Base-by-base conservation (phyloP, 2,113 vertebrate genomes). In the Salvelinus fontinalis region DNA sequence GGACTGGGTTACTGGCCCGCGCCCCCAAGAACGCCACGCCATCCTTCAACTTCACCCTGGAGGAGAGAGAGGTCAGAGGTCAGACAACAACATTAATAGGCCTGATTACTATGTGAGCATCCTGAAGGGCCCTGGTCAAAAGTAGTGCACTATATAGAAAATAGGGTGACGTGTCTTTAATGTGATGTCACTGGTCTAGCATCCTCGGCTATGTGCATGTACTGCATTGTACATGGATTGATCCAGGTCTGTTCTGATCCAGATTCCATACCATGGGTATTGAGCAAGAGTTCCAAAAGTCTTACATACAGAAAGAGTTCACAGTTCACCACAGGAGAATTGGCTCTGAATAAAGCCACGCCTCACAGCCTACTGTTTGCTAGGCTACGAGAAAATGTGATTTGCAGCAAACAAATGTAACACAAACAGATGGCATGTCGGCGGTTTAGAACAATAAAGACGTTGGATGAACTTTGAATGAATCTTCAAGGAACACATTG, bases 41-140 rank as follows among this genome's bases (percentile, higher is more conserved):
- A n/a, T 93, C 95, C 88, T 96, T 95, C 91, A 97, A 92, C 86
- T 95, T 96, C 5, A 95, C 96, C 93, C 97, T 99, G 83, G 51
- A 24, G n/a, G 59, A 62, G 59, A 62, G 54, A 57, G 59, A 62
- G 59, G 59, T 16, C 14, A 54, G 12, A 54, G 49, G 49, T 54
- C 49, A 54, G 49, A 54, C 49, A 54, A 54, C 49, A 14, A 18
- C 49, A 54, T 54, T 54, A 54, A 54, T 54, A 54, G 49, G 16
- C 3, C 14, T 13, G 14, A 54, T 54, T 54, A 14, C 49, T 18
- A 54, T 54, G 16, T 54, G 39, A 9, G 34, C 39, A 44, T 44
- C 39, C 8, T 11, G 11, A 44, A 44, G 11, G 39, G 39, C 9
- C 39, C 39, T 11, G 39, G 39, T 44, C 39, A 44, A 44, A 44